Evolutionary conservation across 2,113 vertebrate species (phyloP).

Genomic region (Theristicus caerulescens): DNA sequence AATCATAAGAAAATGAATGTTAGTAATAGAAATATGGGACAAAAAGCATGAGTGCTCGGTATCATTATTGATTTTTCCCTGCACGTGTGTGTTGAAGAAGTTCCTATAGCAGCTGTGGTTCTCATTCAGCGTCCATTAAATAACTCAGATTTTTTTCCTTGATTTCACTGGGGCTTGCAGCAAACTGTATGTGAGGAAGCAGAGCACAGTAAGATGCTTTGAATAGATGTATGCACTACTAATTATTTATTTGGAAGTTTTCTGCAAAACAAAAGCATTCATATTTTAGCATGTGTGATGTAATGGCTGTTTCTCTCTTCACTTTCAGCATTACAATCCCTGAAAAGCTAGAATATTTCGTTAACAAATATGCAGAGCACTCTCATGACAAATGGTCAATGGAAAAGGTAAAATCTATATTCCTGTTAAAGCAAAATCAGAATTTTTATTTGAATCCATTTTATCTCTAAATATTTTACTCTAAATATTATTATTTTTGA

Average conservation of each 20-base stretch:
- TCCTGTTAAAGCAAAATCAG: background rate
- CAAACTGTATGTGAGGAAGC: background rate
- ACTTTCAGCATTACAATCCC: slow-evolving; percentile 85
- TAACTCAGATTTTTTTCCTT: background rate
- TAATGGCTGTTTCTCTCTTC: background rate
- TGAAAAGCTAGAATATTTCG: slow-evolving; percentile 93
- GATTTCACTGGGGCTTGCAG: background rate
- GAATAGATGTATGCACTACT: background rate
- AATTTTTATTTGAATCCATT: background rate
- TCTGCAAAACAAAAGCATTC: background rate
- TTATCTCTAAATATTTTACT: background rate
- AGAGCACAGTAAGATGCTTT: background rate
- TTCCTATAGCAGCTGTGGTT: background rate
- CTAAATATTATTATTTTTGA: background rate
- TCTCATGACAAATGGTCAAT: slow-evolving; percentile 95
- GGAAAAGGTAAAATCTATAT: slow-evolving; percentile 86
- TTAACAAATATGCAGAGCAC: slow-evolving; percentile 96
- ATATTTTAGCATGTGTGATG: background rate
- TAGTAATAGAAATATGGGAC: background rate
- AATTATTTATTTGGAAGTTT: background rate
- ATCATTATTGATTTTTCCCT: background rate
- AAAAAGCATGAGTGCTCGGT: background rate
- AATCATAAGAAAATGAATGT: background rate
- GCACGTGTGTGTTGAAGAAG: background rate
- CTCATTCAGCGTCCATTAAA: background rate